A percentile compares a stretch with the other conserved stretches of the same genome.
Evolutionary conservation across 1,140 invertebrate species (phyloP).

Genomic region (Glossosoma conforme): DNA sequence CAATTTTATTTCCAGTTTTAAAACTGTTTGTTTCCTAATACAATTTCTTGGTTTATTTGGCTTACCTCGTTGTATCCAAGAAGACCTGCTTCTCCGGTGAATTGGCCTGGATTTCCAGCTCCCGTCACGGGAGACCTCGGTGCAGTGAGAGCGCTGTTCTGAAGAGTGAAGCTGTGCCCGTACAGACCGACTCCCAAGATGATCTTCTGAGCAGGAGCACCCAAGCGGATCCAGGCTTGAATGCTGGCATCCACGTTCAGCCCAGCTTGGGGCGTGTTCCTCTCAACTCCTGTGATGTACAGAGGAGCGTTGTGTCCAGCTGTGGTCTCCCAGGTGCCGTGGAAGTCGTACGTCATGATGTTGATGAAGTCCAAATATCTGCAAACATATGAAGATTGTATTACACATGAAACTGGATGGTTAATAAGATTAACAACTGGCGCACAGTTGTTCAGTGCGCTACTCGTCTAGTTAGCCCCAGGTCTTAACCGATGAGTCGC

Average conservation of each 20-base stretch:
- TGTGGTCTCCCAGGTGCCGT: slow-evolving; percentile 56
- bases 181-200: slow-evolving; percentile 65
- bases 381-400: slow-evolving; percentile 19
- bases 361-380: slow-evolving; percentile 60
- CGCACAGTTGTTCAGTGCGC: neutral
- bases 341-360: slow-evolving; percentile 69
- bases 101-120: slow-evolving; percentile 60
- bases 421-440: neutral
- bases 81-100: slow-evolving; percentile 63
- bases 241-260: slow-evolving; percentile 39
- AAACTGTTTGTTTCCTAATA: too few species aligned
- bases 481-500: slow-evolving; percentile 36
- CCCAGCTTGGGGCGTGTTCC: slow-evolving; percentile 7
- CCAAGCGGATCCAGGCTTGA: slow-evolving; percentile 38
- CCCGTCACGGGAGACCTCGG: slow-evolving; percentile 50
- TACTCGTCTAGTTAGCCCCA: neutral
- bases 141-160: slow-evolving; percentile 37
- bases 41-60: too few species aligned
- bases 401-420: neutral
- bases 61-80: slow-evolving; percentile 74
- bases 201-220: slow-evolving; percentile 58
- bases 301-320: slow-evolving; percentile 58
- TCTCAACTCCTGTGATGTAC: slow-evolving; percentile 46
- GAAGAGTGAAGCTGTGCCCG: slow-evolving; percentile 61
- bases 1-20: too few species aligned